Percentiles rank a stretch among this genome's conserved stretches.
These are phyloP conservation scores for Muntiacus muntjak DNA, from an alignment of 2,113 vertebrate genomes.

Conservation along the genomic window DNA sequence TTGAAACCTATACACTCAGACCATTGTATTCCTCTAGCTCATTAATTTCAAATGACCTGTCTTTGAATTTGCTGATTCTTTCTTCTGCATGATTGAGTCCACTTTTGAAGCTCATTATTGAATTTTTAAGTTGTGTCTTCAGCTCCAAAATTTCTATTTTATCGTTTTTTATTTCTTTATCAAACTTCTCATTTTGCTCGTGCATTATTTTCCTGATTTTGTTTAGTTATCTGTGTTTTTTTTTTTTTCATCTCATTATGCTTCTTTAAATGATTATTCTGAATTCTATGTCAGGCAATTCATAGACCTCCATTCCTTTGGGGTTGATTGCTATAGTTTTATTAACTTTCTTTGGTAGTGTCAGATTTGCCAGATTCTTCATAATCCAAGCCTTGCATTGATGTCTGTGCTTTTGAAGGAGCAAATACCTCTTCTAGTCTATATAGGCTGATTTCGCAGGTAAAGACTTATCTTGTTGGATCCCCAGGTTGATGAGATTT, in stretches of 20 bases:
- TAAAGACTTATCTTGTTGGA: background rate
- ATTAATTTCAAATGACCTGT: background rate
- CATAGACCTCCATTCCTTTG: background rate
- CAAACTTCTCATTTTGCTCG: background rate
- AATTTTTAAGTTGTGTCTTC: background rate
- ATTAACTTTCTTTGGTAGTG: background rate
- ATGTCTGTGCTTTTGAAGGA: background rate
- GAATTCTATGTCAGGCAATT: background rate
- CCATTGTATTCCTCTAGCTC: background rate
- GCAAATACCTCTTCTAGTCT: background rate
- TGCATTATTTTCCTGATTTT: background rate
- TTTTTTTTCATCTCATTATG: background rate
- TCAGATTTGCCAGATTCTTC: background rate
- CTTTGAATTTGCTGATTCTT: background rate
- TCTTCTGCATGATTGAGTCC: background rate
- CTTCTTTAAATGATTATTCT: background rate
- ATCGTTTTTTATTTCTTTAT: background rate
- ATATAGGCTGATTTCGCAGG: background rate
- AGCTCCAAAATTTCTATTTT: background rate
- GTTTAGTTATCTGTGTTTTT: background rate
- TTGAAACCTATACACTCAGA: background rate
- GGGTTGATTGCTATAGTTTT: background rate
- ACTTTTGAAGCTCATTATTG: background rate
- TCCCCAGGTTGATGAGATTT: background rate
- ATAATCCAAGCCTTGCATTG: background rate